phyloP scores from a whole-genome alignment of 1,140 invertebrate species.

The Drosophila sulfurigaster region DNA sequence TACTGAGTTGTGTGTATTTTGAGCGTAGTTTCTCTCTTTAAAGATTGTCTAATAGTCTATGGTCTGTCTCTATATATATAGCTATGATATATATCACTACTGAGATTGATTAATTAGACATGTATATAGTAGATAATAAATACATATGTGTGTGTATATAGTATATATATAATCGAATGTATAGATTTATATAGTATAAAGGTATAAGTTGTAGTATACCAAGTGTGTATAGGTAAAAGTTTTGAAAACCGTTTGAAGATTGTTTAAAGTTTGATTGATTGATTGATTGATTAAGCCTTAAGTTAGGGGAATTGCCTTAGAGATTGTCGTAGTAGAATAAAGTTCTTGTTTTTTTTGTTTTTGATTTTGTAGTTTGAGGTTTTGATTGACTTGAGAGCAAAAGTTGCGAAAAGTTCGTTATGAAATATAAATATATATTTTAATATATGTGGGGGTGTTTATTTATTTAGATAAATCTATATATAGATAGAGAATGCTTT shows the following conservation, averaged over 20 bases:
- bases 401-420: constrained; percentile 68
- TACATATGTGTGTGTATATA: constrained; percentile 16
- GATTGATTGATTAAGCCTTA: constrained; percentile 67
- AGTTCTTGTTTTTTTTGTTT: constrained; percentile 15
- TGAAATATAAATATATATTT: constrained; percentile 56
- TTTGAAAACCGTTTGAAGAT: constrained; percentile 79
- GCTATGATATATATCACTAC: constrained; percentile 64
- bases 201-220: constrained; percentile 38
- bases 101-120: constrained; percentile 55
- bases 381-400: constrained; percentile 70
- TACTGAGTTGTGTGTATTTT: constrained; percentile 43
- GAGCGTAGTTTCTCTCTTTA: constrained; percentile 39
- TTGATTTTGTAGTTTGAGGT: constrained; percentile 53
- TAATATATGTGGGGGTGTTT: constrained; percentile 29
- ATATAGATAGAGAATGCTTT: constrained; percentile 20
- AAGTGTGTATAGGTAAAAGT: constrained; percentile 54
- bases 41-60: constrained; percentile 43
- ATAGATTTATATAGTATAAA: constrained; percentile 17
- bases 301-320: constrained; percentile 57
- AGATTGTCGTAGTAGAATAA: constrained; percentile 78
- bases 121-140: constrained; percentile 36
- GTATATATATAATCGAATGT: background rate
- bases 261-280: constrained; percentile 72
- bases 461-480: constrained; percentile 35
- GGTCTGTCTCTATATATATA: constrained; percentile 15